Evolutionary conservation across 2,888 invertebrate genomes (phyloP), one percentile per base, ranked within the genome.

Genomic region (Chaetogeoica ovagalla): DNA sequence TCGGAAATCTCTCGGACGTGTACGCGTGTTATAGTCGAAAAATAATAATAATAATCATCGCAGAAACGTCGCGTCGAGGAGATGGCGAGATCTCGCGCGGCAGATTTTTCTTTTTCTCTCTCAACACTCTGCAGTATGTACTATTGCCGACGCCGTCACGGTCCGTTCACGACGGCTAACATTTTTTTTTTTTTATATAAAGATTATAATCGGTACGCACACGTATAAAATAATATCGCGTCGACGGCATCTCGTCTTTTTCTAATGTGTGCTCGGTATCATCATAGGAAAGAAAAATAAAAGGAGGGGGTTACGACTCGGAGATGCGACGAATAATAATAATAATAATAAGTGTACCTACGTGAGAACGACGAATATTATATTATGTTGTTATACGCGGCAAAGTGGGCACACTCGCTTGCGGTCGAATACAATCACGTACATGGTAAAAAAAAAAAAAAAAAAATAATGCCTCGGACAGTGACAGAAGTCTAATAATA

Each of bases 401-500:
- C 37, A 57, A 48, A 60, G 30, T 30, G 30, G 30, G 30, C 30
- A 30, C 55, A 39, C 52, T n/a, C 60, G 15, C n/a, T 75, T 70
- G 77, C 21, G 69, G 60, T 77, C n/a, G 13, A 77, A 77, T 70
- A 77, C 62, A 52, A 77, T 77, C 77, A 77, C 77, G 77, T 70
- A 57, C 13, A 19, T 3, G n/a, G 4, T 30, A 30, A 30, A 30
- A n/a, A n/a, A n/a, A n/a, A n/a, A n/a, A n/a, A n/a, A n/a, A n/a
- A n/a, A n/a, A n/a, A n/a, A n/a, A n/a, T n/a, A n/a, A 30, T 30
- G 4, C 30, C 30, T 30, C 1, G 30, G 30, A 30, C 30, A 30
- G 30, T 30, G 30, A 52, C 15, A 55, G 39, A 11, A 52, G 52
- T 52, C 19, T 2, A 48, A 48, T 48, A 48, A 9, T 37, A 5